These are phyloP conservation scores for Desmophyllum pertusum DNA, from an alignment of 92 coral and sea anemone species.

Conservation along the genomic window DNA sequence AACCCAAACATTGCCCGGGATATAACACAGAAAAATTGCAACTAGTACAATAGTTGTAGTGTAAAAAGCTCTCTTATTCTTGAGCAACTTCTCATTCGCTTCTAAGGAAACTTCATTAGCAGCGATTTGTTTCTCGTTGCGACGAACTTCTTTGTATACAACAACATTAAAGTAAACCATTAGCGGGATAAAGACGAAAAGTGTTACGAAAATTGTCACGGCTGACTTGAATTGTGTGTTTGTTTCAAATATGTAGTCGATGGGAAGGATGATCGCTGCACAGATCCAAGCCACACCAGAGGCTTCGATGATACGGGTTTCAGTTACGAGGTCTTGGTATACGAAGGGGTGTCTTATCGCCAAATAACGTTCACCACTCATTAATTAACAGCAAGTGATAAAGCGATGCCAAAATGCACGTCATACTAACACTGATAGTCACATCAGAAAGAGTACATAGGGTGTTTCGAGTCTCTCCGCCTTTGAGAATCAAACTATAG, in stretches of 20 bases:
- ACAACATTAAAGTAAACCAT: not conserved
- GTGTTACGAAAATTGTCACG: not conserved
- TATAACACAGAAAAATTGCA: conserved; percentile 7
- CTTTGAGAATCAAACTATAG: not conserved
- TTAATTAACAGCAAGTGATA: not conserved
- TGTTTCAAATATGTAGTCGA: not conserved
- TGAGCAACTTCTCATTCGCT: not conserved
- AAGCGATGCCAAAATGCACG: not conserved
- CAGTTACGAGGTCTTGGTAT: conserved; percentile 1
- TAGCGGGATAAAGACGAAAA: not conserved
- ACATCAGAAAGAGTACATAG: not conserved
- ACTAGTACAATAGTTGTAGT: not conserved
- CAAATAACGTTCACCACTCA: conserved; percentile 18
- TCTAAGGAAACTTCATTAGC: not conserved
- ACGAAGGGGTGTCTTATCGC: conserved; percentile 9
- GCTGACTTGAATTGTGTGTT: not conserved
- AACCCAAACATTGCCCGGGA: not conserved
- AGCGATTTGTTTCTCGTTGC: not conserved
- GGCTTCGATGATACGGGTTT: not conserved
- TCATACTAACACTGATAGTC: too few relatives aligned
- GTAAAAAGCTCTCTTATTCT: not conserved
- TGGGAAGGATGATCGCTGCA: not conserved
- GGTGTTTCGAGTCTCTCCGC: not conserved
- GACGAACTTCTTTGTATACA: conserved; percentile 7
- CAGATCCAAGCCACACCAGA: not conserved